Evolutionary conservation across 2,888 invertebrate species (phyloP).

Genomic region (Myathropa florea): DNA sequence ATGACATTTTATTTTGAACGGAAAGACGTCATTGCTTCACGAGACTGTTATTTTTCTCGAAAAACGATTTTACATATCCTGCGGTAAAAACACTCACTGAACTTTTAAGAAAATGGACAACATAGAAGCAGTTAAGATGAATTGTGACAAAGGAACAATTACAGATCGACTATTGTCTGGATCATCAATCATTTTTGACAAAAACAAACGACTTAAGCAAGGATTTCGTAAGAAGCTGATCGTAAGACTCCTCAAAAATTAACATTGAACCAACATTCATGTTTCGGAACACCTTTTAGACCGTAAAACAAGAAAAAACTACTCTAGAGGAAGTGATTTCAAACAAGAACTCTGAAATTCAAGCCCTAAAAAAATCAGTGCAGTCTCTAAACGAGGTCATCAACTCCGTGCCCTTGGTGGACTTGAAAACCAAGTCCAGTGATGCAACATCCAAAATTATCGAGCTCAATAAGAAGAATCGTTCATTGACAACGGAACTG

Average conservation of each 20-base stretch:
- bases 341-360: slow-evolving; percentile 76
- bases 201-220: slow-evolving; percentile 57
- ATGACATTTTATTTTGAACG: too few relatives aligned
- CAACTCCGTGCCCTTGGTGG: slow-evolving; percentile 77
- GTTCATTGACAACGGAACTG: slow-evolving; percentile 76
- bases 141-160: slow-evolving; percentile 12
- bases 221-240: slow-evolving; percentile 74
- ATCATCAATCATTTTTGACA: slow-evolving; percentile 56
- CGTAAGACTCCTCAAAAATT: slow-evolving; percentile 17
- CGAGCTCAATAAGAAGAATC: slow-evolving; percentile 79
- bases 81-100: too few relatives aligned
- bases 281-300: slow-evolving; percentile 26
- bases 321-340: slow-evolving; percentile 74
- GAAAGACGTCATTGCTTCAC: too few relatives aligned
- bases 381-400: slow-evolving; percentile 77
- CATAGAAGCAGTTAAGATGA: slow-evolving; percentile 3
- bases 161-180: slow-evolving; percentile 18
- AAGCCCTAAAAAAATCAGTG: slow-evolving; percentile 76
- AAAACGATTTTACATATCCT: too few relatives aligned
- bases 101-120: slow-evolving; percentile 27
- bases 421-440: slow-evolving; percentile 77
- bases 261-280: background rate
- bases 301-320: slow-evolving; percentile 75
- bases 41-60: too few relatives aligned
- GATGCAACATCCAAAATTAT: slow-evolving; percentile 77